Evolutionary conservation across 2,113 vertebrate species (phyloP).

Genomic region (Erythrocebus patas): DNA sequence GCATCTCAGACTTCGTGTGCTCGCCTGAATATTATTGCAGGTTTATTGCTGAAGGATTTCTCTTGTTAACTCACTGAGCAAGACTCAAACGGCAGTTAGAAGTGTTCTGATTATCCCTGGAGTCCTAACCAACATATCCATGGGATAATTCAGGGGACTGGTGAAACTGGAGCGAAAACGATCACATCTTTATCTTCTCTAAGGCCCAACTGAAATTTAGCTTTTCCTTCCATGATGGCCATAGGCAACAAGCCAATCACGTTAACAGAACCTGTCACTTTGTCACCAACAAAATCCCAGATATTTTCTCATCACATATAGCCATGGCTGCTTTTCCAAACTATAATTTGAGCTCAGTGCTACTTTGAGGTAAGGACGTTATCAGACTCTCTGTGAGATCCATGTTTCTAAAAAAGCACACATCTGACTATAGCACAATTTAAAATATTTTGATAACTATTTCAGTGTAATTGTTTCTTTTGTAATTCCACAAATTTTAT

Average conservation of each 20-base stretch:
- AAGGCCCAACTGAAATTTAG: background rate
- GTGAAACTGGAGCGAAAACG: background rate
- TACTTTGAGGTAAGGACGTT: background rate
- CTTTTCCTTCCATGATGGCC: background rate
- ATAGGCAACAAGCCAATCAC: background rate
- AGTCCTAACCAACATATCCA: fast-evolving
- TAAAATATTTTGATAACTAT: background rate
- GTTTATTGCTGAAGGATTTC: fast-evolving
- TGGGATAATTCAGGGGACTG: background rate
- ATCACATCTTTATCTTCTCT: background rate
- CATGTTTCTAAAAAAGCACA: fast-evolving
- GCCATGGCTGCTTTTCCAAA: background rate
- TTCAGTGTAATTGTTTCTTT: background rate
- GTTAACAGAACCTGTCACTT: background rate
- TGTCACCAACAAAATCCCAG: background rate
- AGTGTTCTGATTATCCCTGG: fast-evolving
- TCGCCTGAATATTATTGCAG: background rate
- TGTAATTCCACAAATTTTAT: background rate
- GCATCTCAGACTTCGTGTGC: fast-evolving
- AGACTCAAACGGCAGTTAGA: fast-evolving
- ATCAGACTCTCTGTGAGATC: background rate
- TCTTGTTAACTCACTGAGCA: fast-evolving
- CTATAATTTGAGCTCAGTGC: background rate
- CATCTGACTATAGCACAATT: background rate
- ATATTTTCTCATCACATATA: background rate